Base-by-base conservation (phyloP, 2,797 vertebrate species). In the Meda fulgida region DNA sequence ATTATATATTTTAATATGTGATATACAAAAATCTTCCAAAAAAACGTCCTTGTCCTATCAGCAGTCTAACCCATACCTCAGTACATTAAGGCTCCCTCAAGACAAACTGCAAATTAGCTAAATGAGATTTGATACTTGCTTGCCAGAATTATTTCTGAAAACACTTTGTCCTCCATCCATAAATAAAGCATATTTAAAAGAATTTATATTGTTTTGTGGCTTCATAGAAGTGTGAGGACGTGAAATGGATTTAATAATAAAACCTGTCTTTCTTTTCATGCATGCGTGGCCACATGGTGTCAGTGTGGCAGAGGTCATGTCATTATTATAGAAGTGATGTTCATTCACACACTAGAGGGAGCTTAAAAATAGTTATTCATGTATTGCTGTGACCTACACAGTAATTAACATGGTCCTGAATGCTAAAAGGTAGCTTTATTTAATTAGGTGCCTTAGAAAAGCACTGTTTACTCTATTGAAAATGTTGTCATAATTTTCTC, bases 261-360 rank as follows among this genome's bases (percentile, higher is more conserved):
- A 8, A 23, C 51, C 26, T 34, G 60, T 18, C 13, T 51, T 67
- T 34, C 7, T n/a, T 80, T 67, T 38, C 18, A 23, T 67, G 19
- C 78, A 46, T 36, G 4, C 3, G 1, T 34, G 29, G 78, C 78
- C 78, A 80, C 63, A 36, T 51, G 78, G 63, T 67, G 78, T 80
- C 78, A 67, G 63, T 80, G 43, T 80, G 40, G 29, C 63, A 36
- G 21, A 16, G 63, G 60, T 48, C 63, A 67, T 5, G 26, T 48
- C 40, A 43, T 46, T 14, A 7, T 80, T 67, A 48, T 16, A 51
- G 0, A 29, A 34, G 5, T 31, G 40, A 48, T 80, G 43, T 67
- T 51, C 43, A 34, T 66, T 66, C 43, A 67, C 43, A 66, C 10
- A 51, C 78, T 36, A 51, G 40, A 48, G 78, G 5, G 63, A 51